Evolutionary conservation across 2,888 invertebrate species (phyloP).

Genomic region (Urechis unicinctus): DNA sequence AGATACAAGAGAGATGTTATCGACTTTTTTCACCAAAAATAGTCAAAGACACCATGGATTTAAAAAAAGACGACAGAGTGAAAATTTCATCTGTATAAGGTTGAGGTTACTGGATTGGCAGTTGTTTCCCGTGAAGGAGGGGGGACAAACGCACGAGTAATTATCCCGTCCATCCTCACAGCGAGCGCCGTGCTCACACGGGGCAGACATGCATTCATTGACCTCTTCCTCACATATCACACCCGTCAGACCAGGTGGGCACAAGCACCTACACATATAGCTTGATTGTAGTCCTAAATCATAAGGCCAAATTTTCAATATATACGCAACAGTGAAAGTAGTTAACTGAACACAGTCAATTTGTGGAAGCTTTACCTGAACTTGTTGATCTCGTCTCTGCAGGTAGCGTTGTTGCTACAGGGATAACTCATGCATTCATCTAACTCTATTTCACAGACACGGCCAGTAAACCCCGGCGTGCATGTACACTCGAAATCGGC

Average conservation of each 20-base stretch:
- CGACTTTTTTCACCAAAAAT: neutral
- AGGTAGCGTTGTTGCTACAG: conserved; percentile 20
- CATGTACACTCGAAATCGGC: conserved; percentile 4
- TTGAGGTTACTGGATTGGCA: neutral
- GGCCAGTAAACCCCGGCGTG: conserved; percentile 5
- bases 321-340: no score
- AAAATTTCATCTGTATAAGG: neutral
- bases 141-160: conserved; percentile 74
- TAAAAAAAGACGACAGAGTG: neutral
- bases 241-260: conserved; percentile 1
- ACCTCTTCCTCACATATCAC: conserved; percentile 15
- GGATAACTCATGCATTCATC: conserved; percentile 17
- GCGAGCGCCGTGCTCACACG: conserved; percentile 6
- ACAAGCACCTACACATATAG: neutral
- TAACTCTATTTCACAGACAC: conserved; percentile 14
- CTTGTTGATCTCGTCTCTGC: conserved; percentile 15
- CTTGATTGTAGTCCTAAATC: neutral
- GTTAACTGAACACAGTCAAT: no score
- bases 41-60: neutral
- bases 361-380: conserved; percentile 1
- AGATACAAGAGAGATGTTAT: conserved; percentile 1
- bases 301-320: no score
- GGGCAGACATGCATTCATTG: conserved; percentile 17
- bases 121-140: conserved; percentile 58
- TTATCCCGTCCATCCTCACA: conserved; percentile 45